Evolutionary conservation across 2,113 vertebrate species (phyloP).

Genomic region (Pundamilia nyererei): DNA sequence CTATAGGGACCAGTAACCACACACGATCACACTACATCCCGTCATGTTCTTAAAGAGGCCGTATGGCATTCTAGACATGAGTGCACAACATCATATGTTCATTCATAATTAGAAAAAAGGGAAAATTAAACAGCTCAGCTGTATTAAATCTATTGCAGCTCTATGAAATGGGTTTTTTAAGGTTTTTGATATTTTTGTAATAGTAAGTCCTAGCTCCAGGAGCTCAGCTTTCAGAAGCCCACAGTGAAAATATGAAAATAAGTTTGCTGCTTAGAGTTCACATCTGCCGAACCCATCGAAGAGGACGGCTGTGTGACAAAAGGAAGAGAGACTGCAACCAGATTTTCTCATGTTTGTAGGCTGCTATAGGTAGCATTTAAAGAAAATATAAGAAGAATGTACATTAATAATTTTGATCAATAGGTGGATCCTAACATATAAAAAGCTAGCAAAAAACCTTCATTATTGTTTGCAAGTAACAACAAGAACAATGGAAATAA

Average conservation of each 20-base stretch:
- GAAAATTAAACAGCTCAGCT: neutral
- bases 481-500: neutral
- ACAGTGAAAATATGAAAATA: neutral
- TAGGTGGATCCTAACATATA: neutral
- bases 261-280: neutral
- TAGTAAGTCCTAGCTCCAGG: neutral
- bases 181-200: neutral
- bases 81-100: neutral
- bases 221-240: neutral
- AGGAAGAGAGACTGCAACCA: neutral
- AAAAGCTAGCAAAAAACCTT: neutral
- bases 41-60: neutral
- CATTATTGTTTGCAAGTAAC: neutral
- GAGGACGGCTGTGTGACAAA: neutral
- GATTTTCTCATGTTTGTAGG: neutral
- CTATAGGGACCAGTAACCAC: neutral
- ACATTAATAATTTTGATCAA: neutral
- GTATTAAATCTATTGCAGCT: neutral
- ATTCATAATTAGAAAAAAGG: neutral
- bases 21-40: neutral
- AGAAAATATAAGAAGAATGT: neutral
- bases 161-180: neutral
- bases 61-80: neutral
- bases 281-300: neutral
- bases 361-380: fast-evolving